Percentiles rank a stretch among this genome's conserved stretches.
Conservation (phyloP, 2,797 vertebrate genomes). For the Sparus aurata region DNA sequence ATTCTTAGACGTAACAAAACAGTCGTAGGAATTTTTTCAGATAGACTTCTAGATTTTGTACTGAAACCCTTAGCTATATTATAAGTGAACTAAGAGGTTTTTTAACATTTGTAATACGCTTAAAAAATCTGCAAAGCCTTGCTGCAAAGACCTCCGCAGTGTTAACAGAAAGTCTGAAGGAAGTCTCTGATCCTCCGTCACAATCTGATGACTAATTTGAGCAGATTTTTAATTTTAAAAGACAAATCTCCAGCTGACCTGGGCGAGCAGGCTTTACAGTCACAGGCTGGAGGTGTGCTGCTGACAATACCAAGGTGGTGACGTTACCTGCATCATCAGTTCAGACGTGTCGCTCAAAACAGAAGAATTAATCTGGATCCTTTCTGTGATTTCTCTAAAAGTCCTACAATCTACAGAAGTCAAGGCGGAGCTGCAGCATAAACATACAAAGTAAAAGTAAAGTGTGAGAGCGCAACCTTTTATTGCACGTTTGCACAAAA, state of each 20-base stretch:
- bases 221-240: conserved; percentile 11
- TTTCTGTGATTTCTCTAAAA: background rate
- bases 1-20: conserved; percentile 58
- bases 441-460: background rate
- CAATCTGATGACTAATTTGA: conserved; percentile 18
- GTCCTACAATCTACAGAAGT: background rate
- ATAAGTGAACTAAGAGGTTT: conserved; percentile 70
- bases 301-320: background rate
- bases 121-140: conserved; percentile 62
- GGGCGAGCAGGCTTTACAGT: background rate
- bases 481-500: background rate
- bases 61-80: conserved; percentile 75
- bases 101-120: conserved; percentile 75
- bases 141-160: conserved; percentile 75
- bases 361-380: background rate
- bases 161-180: conserved; percentile 49
- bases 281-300: background rate
- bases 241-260: conserved; percentile 24
- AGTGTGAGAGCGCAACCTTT: background rate
- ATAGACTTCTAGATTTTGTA: conserved; percentile 78
- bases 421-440: background rate
- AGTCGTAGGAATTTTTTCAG: conserved; percentile 64
- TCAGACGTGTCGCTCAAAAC: conserved; percentile 1
- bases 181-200: conserved; percentile 29
- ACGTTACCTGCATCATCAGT: background rate